Conservation (phyloP, 1,140 invertebrate genomes). For the Eriosoma lanigerum region DNA sequence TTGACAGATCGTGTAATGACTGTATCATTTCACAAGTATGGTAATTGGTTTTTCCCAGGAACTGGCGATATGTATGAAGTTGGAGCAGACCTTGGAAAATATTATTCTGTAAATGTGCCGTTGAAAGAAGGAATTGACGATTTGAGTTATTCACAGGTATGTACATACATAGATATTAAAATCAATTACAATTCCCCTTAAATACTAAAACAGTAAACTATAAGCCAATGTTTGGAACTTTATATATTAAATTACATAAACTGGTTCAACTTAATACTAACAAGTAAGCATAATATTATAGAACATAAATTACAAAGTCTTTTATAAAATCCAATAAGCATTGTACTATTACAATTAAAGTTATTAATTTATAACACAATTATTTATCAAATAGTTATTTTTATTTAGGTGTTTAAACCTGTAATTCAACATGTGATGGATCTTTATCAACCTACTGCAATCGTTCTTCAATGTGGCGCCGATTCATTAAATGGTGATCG, state of each 20-base stretch:
- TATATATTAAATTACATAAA: no score
- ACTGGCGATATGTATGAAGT: constrained; percentile 99
- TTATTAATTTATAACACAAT: no score
- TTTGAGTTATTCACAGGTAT: constrained; percentile 79
- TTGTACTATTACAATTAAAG: no score
- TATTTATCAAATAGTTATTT: not conserved
- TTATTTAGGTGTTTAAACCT: constrained; percentile 84
- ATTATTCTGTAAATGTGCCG: constrained; percentile 97
- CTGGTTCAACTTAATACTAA: no score
- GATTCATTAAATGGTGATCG: constrained; percentile 96
- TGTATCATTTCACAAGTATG: constrained; percentile 98
- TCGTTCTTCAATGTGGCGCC: constrained; percentile 97
- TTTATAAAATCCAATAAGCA: no score
- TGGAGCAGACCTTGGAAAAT: constrained; percentile 86
- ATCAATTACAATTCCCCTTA: no score
- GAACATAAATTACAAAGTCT: no score
- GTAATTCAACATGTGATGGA: constrained; percentile 94
- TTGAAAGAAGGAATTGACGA: constrained; percentile 97
- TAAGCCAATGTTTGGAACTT: no score
- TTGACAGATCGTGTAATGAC: constrained; percentile 99
- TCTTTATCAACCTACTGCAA: constrained; percentile 93
- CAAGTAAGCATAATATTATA: no score
- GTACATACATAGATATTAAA: not conserved
- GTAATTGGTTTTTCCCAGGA: constrained; percentile 97
- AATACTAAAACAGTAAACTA: no score